These are phyloP conservation scores for Salvelinus fontinalis DNA, from an alignment of 2,113 vertebrate species.

Conservation along the genomic window DNA sequence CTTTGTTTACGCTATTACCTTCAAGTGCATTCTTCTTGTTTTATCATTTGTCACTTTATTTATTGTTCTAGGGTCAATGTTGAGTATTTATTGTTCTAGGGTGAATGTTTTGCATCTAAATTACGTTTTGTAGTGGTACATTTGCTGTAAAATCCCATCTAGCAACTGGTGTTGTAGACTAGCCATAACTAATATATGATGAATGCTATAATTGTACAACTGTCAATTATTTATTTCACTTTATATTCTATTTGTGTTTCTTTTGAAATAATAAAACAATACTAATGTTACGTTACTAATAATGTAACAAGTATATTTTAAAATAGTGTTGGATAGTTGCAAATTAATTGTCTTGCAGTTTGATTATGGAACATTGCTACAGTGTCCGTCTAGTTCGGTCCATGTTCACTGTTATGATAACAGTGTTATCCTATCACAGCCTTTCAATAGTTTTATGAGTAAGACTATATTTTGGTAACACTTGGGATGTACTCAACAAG, in stretches of 20 bases:
- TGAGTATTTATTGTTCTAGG: neutral
- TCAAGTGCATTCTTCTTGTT: slow-evolving; percentile 2
- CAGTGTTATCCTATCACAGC: neutral
- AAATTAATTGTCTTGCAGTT: neutral
- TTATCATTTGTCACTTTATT: neutral
- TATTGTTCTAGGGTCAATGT: neutral
- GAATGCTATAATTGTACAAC: neutral
- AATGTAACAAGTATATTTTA: neutral
- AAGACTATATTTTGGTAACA: neutral
- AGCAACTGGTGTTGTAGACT: neutral
- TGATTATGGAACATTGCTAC: neutral
- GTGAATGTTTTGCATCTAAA: neutral
- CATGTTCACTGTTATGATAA: neutral
- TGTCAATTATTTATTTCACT: neutral
- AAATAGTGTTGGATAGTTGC: neutral
- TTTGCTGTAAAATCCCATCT: neutral
- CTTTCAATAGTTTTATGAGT: neutral
- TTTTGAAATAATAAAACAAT: neutral
- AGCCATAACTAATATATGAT: neutral
- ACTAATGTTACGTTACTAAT: neutral
- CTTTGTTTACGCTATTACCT: neutral
- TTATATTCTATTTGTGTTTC: neutral
- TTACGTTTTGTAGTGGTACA: neutral
- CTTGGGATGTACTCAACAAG: neutral
- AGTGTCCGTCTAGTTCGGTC: neutral